Evolutionary conservation across 1,140 invertebrate genomes (phyloP), one percentile per base, ranked within the genome.

Genomic region (Acyrthosiphon pisum): DNA sequence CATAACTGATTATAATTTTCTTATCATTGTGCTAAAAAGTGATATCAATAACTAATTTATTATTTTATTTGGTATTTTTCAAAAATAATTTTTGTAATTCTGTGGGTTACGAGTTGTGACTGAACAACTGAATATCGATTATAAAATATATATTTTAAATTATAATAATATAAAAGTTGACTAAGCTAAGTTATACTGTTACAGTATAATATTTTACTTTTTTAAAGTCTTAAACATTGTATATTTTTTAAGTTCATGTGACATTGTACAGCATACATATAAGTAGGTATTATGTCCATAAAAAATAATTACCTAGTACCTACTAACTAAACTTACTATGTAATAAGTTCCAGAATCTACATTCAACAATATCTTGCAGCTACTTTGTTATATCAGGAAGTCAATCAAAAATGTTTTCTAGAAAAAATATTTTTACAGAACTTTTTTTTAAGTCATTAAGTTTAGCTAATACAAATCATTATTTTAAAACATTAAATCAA

Each of bases 1-100:
- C 87, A 88, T 88, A 88, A n/a, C 44, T 88, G 84, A 46, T 86
- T n/a, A 86, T 26, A 86, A 30, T 86, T 46, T 46, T 46, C 41
- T 86, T 46, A 86, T 86, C 84, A 46, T 76, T n/a, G 11, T n/a
- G 60, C 3, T 60, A 26, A 30, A 30, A 60, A 60, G 60, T 68
- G 30, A 68, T 68, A 30, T 60, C 30, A 30, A 8, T 8, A 56
- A 8, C 26, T 41, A 41, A 41, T 41, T 41, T 41, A 41, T 41
- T 41, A 41, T 4, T 41, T 41, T 41, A 41, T 41, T 41, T 4
- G 41, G 41, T 41, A 3, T 3, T 2, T n/a, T n/a, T n/a, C n/a
- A n/a, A n/a, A n/a, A n/a, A n/a, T n/a, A n/a, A n/a, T n/a, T n/a
- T 41, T 3, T 41, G 41, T 41, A 3, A 41, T 41, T 41, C 41